Percentiles rank a stretch among this genome's conserved stretches.
These are phyloP conservation scores for Psettodes erumei DNA, from an alignment of 2,113 vertebrate species.

Conservation along the genomic window DNA sequence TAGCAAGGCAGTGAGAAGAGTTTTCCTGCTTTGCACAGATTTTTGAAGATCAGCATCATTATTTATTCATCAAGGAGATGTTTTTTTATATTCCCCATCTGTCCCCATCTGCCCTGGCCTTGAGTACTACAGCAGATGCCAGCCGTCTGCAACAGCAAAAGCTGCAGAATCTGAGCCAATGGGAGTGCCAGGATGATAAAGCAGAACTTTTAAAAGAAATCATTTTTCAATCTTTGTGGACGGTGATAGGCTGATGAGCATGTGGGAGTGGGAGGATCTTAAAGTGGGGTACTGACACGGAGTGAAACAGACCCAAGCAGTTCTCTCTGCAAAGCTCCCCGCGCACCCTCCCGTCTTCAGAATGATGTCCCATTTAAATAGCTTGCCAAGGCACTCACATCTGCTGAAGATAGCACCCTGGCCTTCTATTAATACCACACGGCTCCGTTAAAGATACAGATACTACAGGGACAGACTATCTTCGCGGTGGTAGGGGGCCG, in stretches of 20 bases:
- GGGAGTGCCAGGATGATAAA: neutral
- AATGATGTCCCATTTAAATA: conserved; percentile 75
- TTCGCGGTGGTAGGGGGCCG: conserved; percentile 12
- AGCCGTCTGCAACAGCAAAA: conserved; percentile 15
- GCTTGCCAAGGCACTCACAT: conserved; percentile 66
- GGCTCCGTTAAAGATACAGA: conserved; percentile 54
- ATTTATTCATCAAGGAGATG: conserved; percentile 57
- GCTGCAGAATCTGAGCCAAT: conserved; percentile 18
- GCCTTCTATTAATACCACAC: conserved; percentile 67
- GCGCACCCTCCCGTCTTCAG: conserved; percentile 31
- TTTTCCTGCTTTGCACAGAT: conserved; percentile 24
- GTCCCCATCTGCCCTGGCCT: conserved; percentile 21
- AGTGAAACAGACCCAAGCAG: conserved; percentile 45
- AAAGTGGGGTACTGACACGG: conserved; percentile 41
- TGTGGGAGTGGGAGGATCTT: conserved; percentile 39
- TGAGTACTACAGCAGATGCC: conserved; percentile 15
- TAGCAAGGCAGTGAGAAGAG: neutral
- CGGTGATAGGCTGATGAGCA: conserved; percentile 22
- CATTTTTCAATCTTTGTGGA: conserved; percentile 12
- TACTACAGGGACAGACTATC: conserved; percentile 17
- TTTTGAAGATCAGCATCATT: conserved; percentile 45
- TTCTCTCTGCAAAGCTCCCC: conserved; percentile 53
- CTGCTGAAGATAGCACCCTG: conserved; percentile 69
- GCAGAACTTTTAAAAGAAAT: conserved; percentile 28
- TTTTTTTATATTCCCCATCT: conserved; percentile 40